Conservation (phyloP, 2,113 vertebrate genomes). For the Mohoua ochrocephala region DNA sequence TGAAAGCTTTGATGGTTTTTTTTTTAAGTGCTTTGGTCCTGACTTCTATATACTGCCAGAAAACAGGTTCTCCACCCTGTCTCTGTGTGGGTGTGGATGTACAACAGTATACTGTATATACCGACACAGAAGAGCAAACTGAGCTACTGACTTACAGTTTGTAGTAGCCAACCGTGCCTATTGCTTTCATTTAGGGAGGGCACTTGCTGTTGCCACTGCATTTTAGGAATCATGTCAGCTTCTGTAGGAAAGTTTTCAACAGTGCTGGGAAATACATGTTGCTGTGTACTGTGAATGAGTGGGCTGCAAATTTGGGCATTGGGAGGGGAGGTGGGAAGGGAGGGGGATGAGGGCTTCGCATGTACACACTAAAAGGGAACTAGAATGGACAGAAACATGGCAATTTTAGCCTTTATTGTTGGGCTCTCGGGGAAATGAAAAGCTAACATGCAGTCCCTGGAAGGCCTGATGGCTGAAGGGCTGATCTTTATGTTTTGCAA, state of each 20-base stretch:
- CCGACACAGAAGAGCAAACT: slow-evolving; percentile 63
- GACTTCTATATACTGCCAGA: slow-evolving; percentile 74
- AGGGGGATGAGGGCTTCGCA: neutral
- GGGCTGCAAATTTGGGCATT: neutral
- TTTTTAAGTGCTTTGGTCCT: slow-evolving; percentile 64
- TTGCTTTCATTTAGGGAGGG: slow-evolving; percentile 66
- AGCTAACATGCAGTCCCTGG: slow-evolving; percentile 39
- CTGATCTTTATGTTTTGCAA: slow-evolving; percentile 52
- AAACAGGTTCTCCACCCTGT: slow-evolving; percentile 58
- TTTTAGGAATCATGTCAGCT: slow-evolving; percentile 54
- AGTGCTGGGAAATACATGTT: slow-evolving; percentile 6
- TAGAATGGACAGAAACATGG: slow-evolving; percentile 42
- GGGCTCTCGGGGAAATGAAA: slow-evolving; percentile 45
- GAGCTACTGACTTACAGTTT: slow-evolving; percentile 65
- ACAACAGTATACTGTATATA: neutral
- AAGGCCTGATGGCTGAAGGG: slow-evolving; percentile 61
- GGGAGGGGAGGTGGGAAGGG: slow-evolving; percentile 21
- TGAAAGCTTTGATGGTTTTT: slow-evolving; percentile 63
- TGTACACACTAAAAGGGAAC: slow-evolving; percentile 29
- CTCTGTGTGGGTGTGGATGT: slow-evolving; percentile 40
- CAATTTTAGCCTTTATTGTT: slow-evolving; percentile 55
- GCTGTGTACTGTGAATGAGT: slow-evolving; percentile 39
- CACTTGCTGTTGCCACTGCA: slow-evolving; percentile 66
- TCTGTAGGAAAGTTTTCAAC: slow-evolving; percentile 42
- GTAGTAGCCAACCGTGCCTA: slow-evolving; percentile 79